Base-by-base conservation (phyloP, 1,140 invertebrate species). In the Vanessa tameamea region DNA sequence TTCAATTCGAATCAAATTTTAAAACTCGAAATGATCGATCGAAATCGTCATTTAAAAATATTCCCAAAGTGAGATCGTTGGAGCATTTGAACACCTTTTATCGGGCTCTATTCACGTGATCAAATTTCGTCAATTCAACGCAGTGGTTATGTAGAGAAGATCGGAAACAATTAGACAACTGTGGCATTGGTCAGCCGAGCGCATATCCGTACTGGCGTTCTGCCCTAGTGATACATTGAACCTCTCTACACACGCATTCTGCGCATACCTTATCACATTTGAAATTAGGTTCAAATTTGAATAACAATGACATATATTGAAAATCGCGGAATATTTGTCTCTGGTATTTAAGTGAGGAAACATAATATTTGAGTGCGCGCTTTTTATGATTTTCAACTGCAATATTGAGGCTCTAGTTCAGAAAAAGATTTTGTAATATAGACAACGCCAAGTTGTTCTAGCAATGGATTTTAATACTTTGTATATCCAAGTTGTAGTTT, bases 151-250 rank as follows among this genome's bases (percentile, higher is more conserved):
- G 85, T 84, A 84, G 85, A 81, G 81, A 81, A 90, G 90, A 89
- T 92, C 89, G 90, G 89, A 92, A 92, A 88, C 87, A 92, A 91
- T 92, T 92, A 91, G 84, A 88, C 82, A 84, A 86, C 87, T 83
- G 85, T 90, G 87, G 86, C 90, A 91, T 87, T 92, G 89, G 87
- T 76, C 90, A 91, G 77, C 88, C 82, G 85, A 91, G 87, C 90
- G 90, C 82, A 90, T 83, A 86, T 92, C 90, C 89, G 87, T 73
- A 78, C 82, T 74, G 26, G 64, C 73, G 73, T 75, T 79, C 72
- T 87, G 84, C 79, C 85, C 86, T 84, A 87, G 81, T 88, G 83
- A 77, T 85, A 73, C 71, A 78, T 72, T 77, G 72, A 76, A 64
- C 47, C 64, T 77, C 72, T 64, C 50, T 31, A 67, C 59, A 16